A percentile compares a stretch with the other conserved stretches of the same genome.
These are phyloP conservation scores for Dendrolimus houi DNA, from an alignment of 2,888 invertebrate species.

Conservation along the genomic window DNA sequence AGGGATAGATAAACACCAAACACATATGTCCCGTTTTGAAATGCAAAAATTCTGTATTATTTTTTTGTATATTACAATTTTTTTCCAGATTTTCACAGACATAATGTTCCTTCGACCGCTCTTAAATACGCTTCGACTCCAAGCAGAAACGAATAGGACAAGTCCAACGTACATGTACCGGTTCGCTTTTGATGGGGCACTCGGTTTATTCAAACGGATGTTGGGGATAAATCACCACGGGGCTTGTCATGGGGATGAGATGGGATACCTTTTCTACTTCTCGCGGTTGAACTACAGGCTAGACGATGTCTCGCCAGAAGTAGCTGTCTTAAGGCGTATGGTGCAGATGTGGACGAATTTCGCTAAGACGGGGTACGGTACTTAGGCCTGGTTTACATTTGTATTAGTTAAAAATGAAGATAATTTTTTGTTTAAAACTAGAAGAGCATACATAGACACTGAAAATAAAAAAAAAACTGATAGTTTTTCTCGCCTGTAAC, in stretches of 20 bases:
- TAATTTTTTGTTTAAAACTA: too few species aligned
- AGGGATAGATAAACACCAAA: too few species aligned
- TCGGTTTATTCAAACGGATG: constrained; percentile 79
- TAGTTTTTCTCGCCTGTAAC: too few species aligned
- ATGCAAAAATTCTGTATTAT: too few species aligned
- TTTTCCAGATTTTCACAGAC: constrained; percentile 75
- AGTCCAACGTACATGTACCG: constrained; percentile 78
- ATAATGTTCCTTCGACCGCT: constrained; percentile 78
- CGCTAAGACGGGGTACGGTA: constrained; percentile 77
- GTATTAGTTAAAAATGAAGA: too few species aligned
- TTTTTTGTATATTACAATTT: neutral
- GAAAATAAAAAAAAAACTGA: too few species aligned
- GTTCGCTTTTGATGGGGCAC: constrained; percentile 78
- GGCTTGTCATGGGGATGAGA: constrained; percentile 79
- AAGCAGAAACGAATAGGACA: constrained; percentile 49
- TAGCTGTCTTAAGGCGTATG: constrained; percentile 76
- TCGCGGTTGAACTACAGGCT: constrained; percentile 77
- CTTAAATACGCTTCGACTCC: constrained; percentile 66
- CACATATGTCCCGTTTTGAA: too few species aligned
- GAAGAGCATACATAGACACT: too few species aligned
- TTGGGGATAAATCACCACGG: constrained; percentile 77
- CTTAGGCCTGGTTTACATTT: too few species aligned
- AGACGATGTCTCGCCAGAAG: constrained; percentile 75
- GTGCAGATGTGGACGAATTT: constrained; percentile 81
- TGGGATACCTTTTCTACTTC: constrained; percentile 80